These are phyloP conservation scores for Leguminivora glycinivorella DNA, from an alignment of 1,140 invertebrate species.

Conservation along the genomic window DNA sequence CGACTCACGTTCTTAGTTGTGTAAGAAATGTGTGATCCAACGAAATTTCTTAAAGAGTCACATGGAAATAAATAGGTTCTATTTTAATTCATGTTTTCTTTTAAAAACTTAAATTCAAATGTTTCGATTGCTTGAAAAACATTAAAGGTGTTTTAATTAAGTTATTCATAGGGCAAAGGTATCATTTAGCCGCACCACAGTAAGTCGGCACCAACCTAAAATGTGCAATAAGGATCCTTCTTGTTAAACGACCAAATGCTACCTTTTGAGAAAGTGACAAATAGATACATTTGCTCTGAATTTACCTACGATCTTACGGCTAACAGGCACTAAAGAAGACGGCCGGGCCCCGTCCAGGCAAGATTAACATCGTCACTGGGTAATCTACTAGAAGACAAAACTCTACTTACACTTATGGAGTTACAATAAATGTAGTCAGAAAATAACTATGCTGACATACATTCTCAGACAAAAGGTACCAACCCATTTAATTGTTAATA, in stretches of 20 bases:
- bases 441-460: neutral
- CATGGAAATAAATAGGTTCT: too few species aligned
- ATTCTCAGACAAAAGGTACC: neutral
- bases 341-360: neutral
- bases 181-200: neutral
- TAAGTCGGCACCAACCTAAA: neutral
- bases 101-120: too few species aligned
- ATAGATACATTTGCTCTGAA: neutral
- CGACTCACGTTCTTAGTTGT: too few species aligned
- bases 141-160: neutral
- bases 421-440: neutral
- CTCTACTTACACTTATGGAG: constrained; percentile 4
- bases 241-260: neutral
- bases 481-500: neutral
- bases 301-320: constrained; percentile 19
- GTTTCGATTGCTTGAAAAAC: too few species aligned
- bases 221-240: neutral
- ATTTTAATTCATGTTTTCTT: too few species aligned
- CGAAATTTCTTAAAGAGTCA: too few species aligned
- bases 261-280: neutral
- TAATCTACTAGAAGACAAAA: constrained; percentile 23
- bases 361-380: constrained; percentile 15
- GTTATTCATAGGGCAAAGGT: neutral
- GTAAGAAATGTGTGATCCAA: too few species aligned
- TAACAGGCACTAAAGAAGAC: constrained; percentile 21